These are phyloP conservation scores for Drosophila bunnanda DNA, from an alignment of 2,888 invertebrate genomes.

Conservation along the genomic window DNA sequence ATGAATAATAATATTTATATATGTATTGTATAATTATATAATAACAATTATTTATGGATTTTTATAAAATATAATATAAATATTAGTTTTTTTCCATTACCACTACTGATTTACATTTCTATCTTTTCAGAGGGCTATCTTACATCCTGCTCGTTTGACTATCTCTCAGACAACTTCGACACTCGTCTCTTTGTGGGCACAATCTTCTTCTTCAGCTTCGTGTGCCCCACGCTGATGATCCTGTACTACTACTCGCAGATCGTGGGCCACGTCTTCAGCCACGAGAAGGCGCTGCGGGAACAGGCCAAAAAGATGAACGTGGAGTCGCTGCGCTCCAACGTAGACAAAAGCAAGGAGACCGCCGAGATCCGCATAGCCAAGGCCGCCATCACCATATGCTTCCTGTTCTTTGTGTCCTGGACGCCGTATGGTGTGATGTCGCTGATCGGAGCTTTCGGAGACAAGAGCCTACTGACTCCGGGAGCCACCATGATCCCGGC, in stretches of 20 bases:
- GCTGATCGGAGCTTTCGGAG: constrained; percentile 92
- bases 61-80: too few relatives aligned
- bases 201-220: constrained; percentile 92
- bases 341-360: constrained; percentile 88
- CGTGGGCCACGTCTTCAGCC: constrained; percentile 91
- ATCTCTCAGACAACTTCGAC: constrained; percentile 91
- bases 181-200: constrained; percentile 90
- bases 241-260: constrained; percentile 94
- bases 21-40: too few relatives aligned
- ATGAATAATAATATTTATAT: too few relatives aligned
- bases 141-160: constrained; percentile 93
- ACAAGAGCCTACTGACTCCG: constrained; percentile 89
- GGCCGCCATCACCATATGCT: constrained; percentile 94
- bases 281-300: constrained; percentile 92
- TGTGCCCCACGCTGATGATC: constrained; percentile 90
- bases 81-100: too few relatives aligned
- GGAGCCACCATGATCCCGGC: constrained; percentile 93
- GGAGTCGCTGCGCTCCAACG: constrained; percentile 90
- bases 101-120: not conserved
- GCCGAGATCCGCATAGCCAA: constrained; percentile 94
- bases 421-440: constrained; percentile 94
- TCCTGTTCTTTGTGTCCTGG: constrained; percentile 94
- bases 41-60: too few relatives aligned
- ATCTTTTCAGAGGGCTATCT: constrained; percentile 91
- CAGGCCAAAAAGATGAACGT: constrained; percentile 96